phyloP scores from a whole-genome alignment of 2,797 vertebrate genomes.

The Helicolenus hilgendorfi region DNA sequence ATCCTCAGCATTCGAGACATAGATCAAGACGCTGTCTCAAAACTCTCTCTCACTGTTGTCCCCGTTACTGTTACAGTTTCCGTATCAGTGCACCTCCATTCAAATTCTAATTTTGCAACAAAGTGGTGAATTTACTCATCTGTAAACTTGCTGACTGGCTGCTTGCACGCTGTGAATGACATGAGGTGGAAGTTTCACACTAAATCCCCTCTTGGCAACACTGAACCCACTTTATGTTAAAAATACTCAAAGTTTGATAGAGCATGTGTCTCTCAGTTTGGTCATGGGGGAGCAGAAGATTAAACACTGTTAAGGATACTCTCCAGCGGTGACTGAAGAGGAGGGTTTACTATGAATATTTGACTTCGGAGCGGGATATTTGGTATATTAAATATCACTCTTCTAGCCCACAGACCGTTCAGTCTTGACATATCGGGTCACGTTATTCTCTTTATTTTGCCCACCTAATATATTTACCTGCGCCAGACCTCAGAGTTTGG shows the following conservation, averaged over 20 bases:
- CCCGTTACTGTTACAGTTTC: neutral
- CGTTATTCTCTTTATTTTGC: slow-evolving; percentile 23
- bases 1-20: neutral
- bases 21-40: neutral
- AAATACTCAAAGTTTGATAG: slow-evolving; percentile 37
- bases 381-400: slow-evolving; percentile 24
- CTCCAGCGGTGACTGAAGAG: slow-evolving; percentile 7
- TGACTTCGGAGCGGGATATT: slow-evolving; percentile 2
- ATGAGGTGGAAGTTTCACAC: slow-evolving; percentile 36
- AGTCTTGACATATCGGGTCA: neutral
- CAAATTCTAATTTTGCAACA: slow-evolving; percentile 50
- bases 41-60: neutral
- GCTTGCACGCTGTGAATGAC: slow-evolving; percentile 43
- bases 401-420: neutral
- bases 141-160: slow-evolving; percentile 64
- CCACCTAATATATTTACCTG: slow-evolving; percentile 22
- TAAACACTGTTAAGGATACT: slow-evolving; percentile 35
- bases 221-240: slow-evolving; percentile 30
- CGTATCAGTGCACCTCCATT: slow-evolving; percentile 34
- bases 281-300: slow-evolving; percentile 17
- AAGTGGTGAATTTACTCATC: slow-evolving; percentile 39
- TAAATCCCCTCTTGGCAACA: slow-evolving; percentile 41
- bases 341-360: slow-evolving; percentile 3
- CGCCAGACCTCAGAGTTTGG: slow-evolving; percentile 33
- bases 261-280: slow-evolving; percentile 27